These are phyloP conservation scores for Drosophila setosimentum DNA, from an alignment of 2,888 invertebrate genomes.

Conservation along the genomic window DNA sequence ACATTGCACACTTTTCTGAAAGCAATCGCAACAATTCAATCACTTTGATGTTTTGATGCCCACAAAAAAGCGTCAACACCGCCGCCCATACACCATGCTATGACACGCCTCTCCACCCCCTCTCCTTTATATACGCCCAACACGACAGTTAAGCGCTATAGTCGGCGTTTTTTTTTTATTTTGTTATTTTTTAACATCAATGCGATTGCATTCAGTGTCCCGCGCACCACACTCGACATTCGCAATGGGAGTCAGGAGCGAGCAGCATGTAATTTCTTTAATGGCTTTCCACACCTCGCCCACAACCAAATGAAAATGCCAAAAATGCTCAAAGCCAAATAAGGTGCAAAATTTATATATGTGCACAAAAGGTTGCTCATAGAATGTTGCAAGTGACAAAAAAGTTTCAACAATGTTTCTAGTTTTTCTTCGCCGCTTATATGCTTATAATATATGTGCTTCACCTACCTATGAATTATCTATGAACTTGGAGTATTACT, in stretches of 20 bases:
- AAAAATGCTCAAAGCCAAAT: constrained; percentile 62
- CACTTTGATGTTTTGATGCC: constrained; percentile 82
- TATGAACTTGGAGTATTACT: neutral
- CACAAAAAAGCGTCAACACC: constrained; percentile 70
- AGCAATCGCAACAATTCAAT: constrained; percentile 83
- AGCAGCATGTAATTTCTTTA: constrained; percentile 83
- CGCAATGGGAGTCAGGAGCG: constrained; percentile 39
- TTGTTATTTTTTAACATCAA: constrained; percentile 68
- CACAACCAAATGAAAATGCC: constrained; percentile 39
- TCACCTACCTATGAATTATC: neutral
- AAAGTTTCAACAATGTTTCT: constrained; percentile 8
- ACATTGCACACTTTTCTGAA: constrained; percentile 55
- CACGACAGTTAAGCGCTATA: constrained; percentile 73
- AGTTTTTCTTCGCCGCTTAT: neutral
- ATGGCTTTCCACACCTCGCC: constrained; percentile 73
- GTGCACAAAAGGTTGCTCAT: constrained; percentile 4
- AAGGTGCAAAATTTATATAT: constrained; percentile 60
- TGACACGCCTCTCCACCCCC: constrained; percentile 33
- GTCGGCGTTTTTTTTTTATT: constrained; percentile 41
- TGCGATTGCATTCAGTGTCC: constrained; percentile 71
- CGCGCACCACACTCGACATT: constrained; percentile 39
- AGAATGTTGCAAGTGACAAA: constrained; percentile 3
- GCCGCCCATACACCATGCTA: constrained; percentile 20
- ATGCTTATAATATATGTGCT: neutral
- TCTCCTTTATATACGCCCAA: constrained; percentile 24